Evolutionary conservation across 2,888 invertebrate species (phyloP), one percentile per base, ranked within the genome.

Genomic region (Myopa tessellatipennis): DNA sequence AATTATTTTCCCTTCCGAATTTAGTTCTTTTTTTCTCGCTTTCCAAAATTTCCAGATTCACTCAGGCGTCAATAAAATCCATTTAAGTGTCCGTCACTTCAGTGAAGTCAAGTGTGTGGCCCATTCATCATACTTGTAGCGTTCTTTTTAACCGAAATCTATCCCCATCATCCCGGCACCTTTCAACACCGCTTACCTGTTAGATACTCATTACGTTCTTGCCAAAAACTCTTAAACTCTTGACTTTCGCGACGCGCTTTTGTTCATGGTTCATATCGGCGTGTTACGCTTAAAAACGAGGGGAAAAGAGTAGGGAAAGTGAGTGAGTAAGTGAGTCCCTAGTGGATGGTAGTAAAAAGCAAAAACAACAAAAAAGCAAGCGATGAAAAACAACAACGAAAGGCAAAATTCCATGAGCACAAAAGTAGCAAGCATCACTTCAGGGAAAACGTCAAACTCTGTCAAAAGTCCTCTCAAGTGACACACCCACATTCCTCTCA

Each of bases 41-140:
- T 65, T 55, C 55, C 50, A 16, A 16, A 12, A 38, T n/a, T 72
- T 40, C 36, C 18, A n/a, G 26, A 65, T 65, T 52, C 63, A 36
- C 40, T 65, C 55, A 18, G n/a, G 58, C 68, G 55, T 50, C 40
- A 68, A 58, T 50, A 58, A 45, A 75, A 68, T 75, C 60, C 67
- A 74, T 67, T 67, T 75, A 58, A 75, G 68, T 68, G 60, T 36
- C n/a, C 26, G 38, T 26, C 75, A 75, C 67, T 75, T 75, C 55
- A 75, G 58, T 65, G 36, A 65, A 65, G 16, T 61, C 61, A 61
- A 18, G n/a, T 65, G 67, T 68, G 68, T 68, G 40, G 58, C 68
- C 18, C 75, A 75, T 75, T 75, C 67, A 75, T 75, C 75, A 68
- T 68, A 45, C 60, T 40, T 72, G 58, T 7, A 65, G 14, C 36